Evolutionary conservation across 2,113 vertebrate genomes (phyloP), one percentile per base, ranked within the genome.

Genomic region (Lampris megalopsis): DNA sequence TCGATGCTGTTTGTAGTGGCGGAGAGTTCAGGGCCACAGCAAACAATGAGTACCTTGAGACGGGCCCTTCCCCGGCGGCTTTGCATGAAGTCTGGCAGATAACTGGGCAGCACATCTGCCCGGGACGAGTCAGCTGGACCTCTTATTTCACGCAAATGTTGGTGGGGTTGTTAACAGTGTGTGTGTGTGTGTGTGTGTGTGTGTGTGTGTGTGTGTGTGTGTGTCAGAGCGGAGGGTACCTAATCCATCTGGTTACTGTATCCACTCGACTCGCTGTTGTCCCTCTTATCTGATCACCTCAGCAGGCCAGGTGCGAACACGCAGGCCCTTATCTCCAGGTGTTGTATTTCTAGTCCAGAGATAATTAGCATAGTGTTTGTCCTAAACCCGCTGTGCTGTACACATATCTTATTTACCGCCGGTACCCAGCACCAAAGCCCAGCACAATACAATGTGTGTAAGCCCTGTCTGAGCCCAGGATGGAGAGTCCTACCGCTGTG

Each of bases 321-420:
- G 80, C 88, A 85, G 79, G 75, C 41, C 77, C 83, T 90, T 90
- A 89, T 90, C 90, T 88, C 13, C 3, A 3, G 74, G 90, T 89
- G 87, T 92, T 88, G 85, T 79, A 77, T 92, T 92, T 92, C 88
- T 85, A 78, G 79, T 89, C 77, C 75, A 66, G 56, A 70, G 70
- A 81, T 85, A 79, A 91, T 91, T 91, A 90, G 87, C 90, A 89
- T 89, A 87, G 77, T 59, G 4, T 88, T 90, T 89, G 88, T 91
- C 86, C 86, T 75, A 70, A 83, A 88, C 69, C 83, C 24, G 40
- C 64, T 57, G 62, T 3, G 77, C 81, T 82, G 64, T 77, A 81
- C 87, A 88, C 76, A 83, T 74, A 75, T 86, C 84, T 90, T 87
- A 87, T 87, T 86, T 82, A 76, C 13, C 37, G 9, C 9, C 9